Evolutionary conservation across 2,888 invertebrate species (phyloP), one percentile per base, ranked within the genome.

Genomic region (Acleris holmiana): DNA sequence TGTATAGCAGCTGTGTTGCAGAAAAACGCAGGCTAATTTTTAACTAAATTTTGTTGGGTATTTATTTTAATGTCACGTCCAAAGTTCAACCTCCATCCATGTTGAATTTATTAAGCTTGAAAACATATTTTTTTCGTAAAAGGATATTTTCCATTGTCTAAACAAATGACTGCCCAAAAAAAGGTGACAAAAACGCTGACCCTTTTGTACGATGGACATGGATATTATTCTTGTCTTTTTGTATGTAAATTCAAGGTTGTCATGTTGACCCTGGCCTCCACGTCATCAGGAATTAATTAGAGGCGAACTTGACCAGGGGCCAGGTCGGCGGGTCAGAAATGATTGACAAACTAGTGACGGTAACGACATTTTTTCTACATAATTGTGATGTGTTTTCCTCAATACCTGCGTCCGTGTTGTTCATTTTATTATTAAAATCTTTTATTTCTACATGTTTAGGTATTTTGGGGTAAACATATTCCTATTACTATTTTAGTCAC

Each of bases 271-370:
- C 85, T 85, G 84, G 76, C 76, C 54, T 68, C 68, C 70, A 76
- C 80, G 80, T 83, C 87, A 85, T 88, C 84, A 86, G 82, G 78
- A 80, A 88, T 35, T 83, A 83, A 84, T 89, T 88, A 89, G 79
- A 80, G 77, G 78, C 85, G 88, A 86, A 89, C 89, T 91, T 91
- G 91, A 92, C 91, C 91, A 89, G 67, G 79, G 71, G 83, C 83
- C 79, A 79, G 82, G 80, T 76, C 72, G 68, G 61, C n/a, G 70
- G 80, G 85, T 85, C 80, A 76, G 17, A 67, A 51, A 75, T 89
- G 88, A 89, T 83, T 87, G 89, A 88, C 89, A 81, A 75, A 68
- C 71, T 35, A 49, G 69, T 75, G 79, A 76, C 75, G 77, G 66
- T 77, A 76, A 76, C 72, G 74, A 76, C 68, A 71, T 80, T 84